Evolutionary conservation across 2,888 invertebrate species (phyloP).

Genomic region (Heterodera filipjevi): DNA sequence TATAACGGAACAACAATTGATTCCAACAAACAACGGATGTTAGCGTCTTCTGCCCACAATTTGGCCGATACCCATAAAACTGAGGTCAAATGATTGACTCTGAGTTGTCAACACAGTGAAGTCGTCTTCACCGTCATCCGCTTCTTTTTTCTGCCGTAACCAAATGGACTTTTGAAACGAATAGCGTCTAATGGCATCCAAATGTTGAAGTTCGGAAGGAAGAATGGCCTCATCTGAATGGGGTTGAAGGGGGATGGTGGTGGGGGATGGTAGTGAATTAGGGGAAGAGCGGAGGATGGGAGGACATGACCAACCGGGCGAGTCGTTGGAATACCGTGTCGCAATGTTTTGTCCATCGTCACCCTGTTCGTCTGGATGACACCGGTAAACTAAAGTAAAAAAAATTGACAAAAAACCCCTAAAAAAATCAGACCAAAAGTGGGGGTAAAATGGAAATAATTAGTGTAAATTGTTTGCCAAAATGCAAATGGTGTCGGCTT

Average conservation of each 20-base stretch:
- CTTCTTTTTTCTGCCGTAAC: background rate
- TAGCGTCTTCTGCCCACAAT: conserved; percentile 9
- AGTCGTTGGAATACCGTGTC: background rate
- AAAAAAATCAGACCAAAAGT: background rate
- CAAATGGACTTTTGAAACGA: conserved; percentile 20
- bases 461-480: conserved; percentile 21
- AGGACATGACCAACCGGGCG: background rate
- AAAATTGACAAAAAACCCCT: background rate
- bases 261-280: background rate
- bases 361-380: background rate
- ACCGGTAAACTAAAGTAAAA: background rate
- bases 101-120: conserved; percentile 12
- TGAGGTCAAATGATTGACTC: background rate
- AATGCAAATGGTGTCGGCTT: background rate
- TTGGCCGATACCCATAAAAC: conserved; percentile 25
- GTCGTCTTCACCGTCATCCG: background rate
- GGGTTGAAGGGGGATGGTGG: too few relatives aligned
- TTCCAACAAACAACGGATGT: too few relatives aligned
- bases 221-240: conserved; percentile 11
- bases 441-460: conserved; percentile 13
- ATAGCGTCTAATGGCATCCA: conserved; percentile 8
- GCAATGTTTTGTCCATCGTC: background rate
- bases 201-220: conserved; percentile 1
- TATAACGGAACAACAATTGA: too few relatives aligned
- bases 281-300: background rate